A percentile compares a stretch with the other conserved stretches of the same genome.
Evolutionary conservation across 2,113 vertebrate genomes (phyloP).

Genomic region (Tiliqua scincoides): DNA sequence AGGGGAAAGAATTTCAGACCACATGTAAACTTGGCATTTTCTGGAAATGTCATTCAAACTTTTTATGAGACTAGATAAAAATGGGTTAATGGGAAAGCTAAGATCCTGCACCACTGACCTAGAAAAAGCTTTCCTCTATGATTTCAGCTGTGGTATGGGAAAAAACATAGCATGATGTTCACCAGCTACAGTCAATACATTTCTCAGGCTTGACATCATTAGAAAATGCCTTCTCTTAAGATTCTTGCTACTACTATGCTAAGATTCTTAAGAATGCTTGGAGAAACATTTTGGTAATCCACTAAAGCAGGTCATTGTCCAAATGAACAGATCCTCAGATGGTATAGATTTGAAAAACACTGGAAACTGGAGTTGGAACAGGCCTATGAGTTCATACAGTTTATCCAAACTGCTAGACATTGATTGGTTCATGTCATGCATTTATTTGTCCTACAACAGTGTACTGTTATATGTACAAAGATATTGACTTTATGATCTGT

Average conservation of each 20-base stretch:
- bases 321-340: constrained; percentile 24
- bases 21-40: background rate
- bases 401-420: background rate
- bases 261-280: constrained; percentile 13
- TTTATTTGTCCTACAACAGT: background rate
- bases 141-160: background rate
- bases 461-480: background rate
- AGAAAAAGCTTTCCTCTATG: background rate
- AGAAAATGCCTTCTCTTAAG: constrained; percentile 5
- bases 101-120: background rate
- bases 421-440: background rate
- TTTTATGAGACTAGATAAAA: background rate
- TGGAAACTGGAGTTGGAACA: constrained; percentile 30
- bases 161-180: background rate
- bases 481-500: background rate
- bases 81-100: background rate
- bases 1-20: constrained; percentile 1
- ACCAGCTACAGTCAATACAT: constrained; percentile 1
- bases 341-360: constrained; percentile 15
- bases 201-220: background rate
- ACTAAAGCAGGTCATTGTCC: constrained; percentile 3
- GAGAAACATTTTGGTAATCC: constrained; percentile 23
- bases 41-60: background rate
- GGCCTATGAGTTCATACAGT: constrained; percentile 4
- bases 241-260: constrained; percentile 13